phyloP scores from a whole-genome alignment of 2,888 invertebrate species.

The Nomada fabriciana region DNA sequence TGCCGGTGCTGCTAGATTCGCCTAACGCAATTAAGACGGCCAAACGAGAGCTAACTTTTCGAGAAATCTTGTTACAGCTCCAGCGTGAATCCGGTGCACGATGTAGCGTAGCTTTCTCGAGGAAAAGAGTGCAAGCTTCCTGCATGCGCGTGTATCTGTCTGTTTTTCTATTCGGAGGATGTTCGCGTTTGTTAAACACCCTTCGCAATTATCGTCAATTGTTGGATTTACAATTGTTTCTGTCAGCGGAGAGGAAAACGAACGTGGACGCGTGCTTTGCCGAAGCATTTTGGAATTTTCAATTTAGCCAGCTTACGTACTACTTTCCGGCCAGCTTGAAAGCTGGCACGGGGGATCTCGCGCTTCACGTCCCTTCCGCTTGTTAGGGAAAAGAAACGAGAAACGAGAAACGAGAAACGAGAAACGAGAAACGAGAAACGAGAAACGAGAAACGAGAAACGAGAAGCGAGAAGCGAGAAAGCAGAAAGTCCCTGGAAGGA shows the following conservation, averaged over 20 bases:
- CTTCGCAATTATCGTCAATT: constrained; percentile 46
- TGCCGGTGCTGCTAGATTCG: constrained; percentile 20
- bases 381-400: background rate
- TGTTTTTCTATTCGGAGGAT: constrained; percentile 11
- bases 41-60: constrained; percentile 44
- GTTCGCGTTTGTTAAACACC: constrained; percentile 30
- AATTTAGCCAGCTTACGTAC: constrained; percentile 23
- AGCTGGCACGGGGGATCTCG: no score
- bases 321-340: no score
- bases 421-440: background rate
- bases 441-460: background rate
- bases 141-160: background rate
- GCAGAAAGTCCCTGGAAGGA: constrained; percentile 18
- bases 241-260: background rate
- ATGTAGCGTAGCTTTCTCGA: background rate
- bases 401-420: background rate
- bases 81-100: constrained; percentile 29
- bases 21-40: constrained; percentile 44
- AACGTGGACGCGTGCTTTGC: background rate
- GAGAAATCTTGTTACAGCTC: constrained; percentile 44
- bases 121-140: constrained; percentile 2
- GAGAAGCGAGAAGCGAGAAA: background rate
- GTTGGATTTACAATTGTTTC: constrained; percentile 22
- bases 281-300: constrained; percentile 25
- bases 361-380: background rate